Percentiles rank a stretch among this genome's conserved stretches.
phyloP scores from a whole-genome alignment of 2,888 invertebrate species.

The Bugulina stolonifera region DNA sequence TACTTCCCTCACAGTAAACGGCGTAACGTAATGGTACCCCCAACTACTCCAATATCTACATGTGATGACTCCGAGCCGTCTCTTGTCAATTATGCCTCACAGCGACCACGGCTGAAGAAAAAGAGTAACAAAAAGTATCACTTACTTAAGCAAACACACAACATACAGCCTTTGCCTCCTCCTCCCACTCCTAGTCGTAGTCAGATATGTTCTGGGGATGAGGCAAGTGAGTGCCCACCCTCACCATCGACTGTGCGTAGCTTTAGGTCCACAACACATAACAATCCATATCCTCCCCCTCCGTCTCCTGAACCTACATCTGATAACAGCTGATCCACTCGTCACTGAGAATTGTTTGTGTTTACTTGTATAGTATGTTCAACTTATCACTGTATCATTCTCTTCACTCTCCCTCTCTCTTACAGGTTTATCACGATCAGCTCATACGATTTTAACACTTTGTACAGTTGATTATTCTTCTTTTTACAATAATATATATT shows the following conservation, averaged over 20 bases:
- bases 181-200: slow-evolving; percentile 68
- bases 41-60: slow-evolving; percentile 81
- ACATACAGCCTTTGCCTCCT: slow-evolving; percentile 65
- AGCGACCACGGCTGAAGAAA: slow-evolving; percentile 30
- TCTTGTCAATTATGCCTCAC: slow-evolving; percentile 9
- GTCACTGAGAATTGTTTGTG: neutral
- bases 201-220: slow-evolving; percentile 65
- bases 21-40: slow-evolving; percentile 64
- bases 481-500: too few species aligned
- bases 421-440: too few species aligned
- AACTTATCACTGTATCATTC: too few species aligned
- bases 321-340: slow-evolving; percentile 33
- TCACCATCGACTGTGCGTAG: slow-evolving; percentile 64
- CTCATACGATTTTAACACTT: too few species aligned
- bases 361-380: too few species aligned
- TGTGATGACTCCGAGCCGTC: slow-evolving; percentile 63
- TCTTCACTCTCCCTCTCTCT: too few species aligned
- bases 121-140: slow-evolving; percentile 33
- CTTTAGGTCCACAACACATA: slow-evolving; percentile 58
- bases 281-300: slow-evolving; percentile 75
- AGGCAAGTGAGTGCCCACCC: slow-evolving; percentile 53
- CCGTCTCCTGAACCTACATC: slow-evolving; percentile 65
- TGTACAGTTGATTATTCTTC: too few species aligned
- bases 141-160: slow-evolving; percentile 56
- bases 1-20: neutral